Percentiles rank a stretch among this genome's conserved stretches.
phyloP scores from a whole-genome alignment of 2,888 invertebrate genomes.

The Andrena fulva region DNA sequence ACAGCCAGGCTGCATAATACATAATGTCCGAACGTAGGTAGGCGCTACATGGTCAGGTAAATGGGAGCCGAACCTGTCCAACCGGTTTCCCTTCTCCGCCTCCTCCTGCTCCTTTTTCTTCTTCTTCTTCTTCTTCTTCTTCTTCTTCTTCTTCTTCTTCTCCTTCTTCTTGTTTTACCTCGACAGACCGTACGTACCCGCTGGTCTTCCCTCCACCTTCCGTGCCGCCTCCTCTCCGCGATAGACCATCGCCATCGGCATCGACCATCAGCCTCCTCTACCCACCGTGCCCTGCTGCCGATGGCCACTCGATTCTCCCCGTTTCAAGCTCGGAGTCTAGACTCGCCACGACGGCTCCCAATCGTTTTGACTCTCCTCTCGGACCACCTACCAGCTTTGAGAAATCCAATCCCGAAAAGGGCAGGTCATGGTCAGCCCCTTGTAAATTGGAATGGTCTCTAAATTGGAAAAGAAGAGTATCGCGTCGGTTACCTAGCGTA shows the following conservation, averaged over 20 bases:
- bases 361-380: not conserved
- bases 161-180: conserved; percentile 44
- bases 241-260: conserved; percentile 64
- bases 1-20: conserved; percentile 76
- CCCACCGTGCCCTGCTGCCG: conserved; percentile 41
- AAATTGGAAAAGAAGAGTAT: conserved; percentile 1
- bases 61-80: conserved; percentile 82
- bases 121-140: conserved; percentile 63
- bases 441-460: not conserved
- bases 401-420: not conserved
- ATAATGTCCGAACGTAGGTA: conserved; percentile 76
- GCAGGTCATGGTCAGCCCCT: not conserved
- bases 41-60: conserved; percentile 81
- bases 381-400: conserved; percentile 3
- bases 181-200: conserved; percentile 34
- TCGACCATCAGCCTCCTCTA: conserved; percentile 64
- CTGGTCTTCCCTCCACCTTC: conserved; percentile 35
- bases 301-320: conserved; percentile 4
- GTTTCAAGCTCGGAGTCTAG: conserved; percentile 1
- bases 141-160: conserved; percentile 46
- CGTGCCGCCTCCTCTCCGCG: conserved; percentile 47
- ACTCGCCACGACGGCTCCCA: not conserved
- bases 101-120: conserved; percentile 46
- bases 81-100: conserved; percentile 79
- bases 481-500: not conserved